Evolutionary conservation across 2,113 vertebrate genomes (phyloP), one percentile per base, ranked within the genome.

Genomic region (Tyrannus savana): DNA sequence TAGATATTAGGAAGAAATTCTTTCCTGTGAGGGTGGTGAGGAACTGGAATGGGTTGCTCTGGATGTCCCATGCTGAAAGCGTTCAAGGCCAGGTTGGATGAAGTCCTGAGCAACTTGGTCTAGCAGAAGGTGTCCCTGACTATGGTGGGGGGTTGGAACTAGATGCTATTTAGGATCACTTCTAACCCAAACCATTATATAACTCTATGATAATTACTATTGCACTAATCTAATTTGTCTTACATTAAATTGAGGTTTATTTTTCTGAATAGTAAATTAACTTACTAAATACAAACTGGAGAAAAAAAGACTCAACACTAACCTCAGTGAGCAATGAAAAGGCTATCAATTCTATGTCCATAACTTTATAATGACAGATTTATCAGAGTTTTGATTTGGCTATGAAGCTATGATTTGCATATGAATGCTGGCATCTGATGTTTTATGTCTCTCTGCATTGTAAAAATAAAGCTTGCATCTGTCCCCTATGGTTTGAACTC

Each of bases 221-320:
- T 52, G 50, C 62, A 78, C 33, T 94, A 84, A 84, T 82, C 82
- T 94, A 72, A 39, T 68, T 83, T 59, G 44, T 84, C 55, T 71
- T 90, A 86, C 52, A 84, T 88, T 94, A 80, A 46, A 67, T 41
- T 46, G 47, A 83, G 35, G 42, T 55, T 93, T 96, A 71, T 91
- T 90, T 64, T 68, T 92, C 55, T 81, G 67, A 63, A 67, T 47
- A 67, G 39, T 47, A 84, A 84, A 23, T 67, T 77, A 77, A 80
- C 21, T 85, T 50, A 63, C 18, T 74, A 83, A 85, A 87, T 79
- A 69, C 42, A 79, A 69, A 66, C 52, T 47, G 74, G 39, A 63
- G 35, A 8, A 19, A 80, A 44, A 58, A 84, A 39, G 12, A 42
- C 25, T 52, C 50, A 52, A 28, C 3, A 27, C 82, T 35, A 88